Evolutionary conservation across 64 coral and sea anemone species (phyloP), one percentile per base, ranked within the genome.

Genomic region (Stylophora pistillata): DNA sequence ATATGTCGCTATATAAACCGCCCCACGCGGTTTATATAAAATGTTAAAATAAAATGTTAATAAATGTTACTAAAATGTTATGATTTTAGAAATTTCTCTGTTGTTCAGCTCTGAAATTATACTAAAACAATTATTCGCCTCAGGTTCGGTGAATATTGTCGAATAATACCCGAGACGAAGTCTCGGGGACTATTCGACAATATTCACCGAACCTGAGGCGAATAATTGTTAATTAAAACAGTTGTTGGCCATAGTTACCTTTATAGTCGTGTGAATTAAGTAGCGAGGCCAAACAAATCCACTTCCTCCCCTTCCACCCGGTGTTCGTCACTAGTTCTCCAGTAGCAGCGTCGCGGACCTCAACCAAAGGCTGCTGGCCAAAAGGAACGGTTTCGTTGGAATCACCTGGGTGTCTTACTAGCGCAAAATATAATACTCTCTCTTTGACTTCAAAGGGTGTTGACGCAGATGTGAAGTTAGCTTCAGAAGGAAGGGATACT

Each of bases 301-400:
- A 94, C 26, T 86, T 85, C 15, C 92, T 66, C 37, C 92, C 92
- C 65, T 94, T 94, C 92, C 92, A 94, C 1, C 87, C 92, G 25
- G 92, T 94, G 23, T 94, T 94, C 28, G 23, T 86, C 59, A 94
- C 87, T 53, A 90, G 13, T 59, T 90, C 34, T 25, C 87, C 87
- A 53, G 85, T 90, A 53, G 88, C 88, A 13, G 81, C 92, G 33
- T 94, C 92, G 27, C 82, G 74, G 13, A 94, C 92, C 37, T 71
- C 61, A 9, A 94, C 60, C 1, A 79, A 30, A 78, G 81, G 92
- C 53, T 94, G 92, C 66, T 37, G 72, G 55, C 80, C 82, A 94
- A 94, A 94, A 20, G 74, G 92, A 16, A 94, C 92, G 23, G 92
- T 94, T 58, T 94, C 92, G 34, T 94, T 94, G 13, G 80, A 81